These are phyloP conservation scores for Eptesicus fuscus DNA, from an alignment of 2,113 vertebrate species.

Conservation along the genomic window DNA sequence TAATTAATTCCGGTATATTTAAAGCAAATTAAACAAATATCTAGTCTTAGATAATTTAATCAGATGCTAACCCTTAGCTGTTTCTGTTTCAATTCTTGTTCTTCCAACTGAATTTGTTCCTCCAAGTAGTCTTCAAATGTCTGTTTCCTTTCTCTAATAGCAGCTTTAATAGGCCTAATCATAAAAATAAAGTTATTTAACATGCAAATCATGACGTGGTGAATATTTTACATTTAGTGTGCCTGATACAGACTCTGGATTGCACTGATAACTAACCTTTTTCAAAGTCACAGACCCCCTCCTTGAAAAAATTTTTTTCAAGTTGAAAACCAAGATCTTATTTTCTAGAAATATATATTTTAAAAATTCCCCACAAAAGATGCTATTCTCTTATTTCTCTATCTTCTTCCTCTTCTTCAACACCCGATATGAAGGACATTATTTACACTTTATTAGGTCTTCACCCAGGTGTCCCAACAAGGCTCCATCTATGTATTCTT, in stretches of 20 bases:
- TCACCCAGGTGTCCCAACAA: conserved; percentile 97
- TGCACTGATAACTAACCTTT: not conserved
- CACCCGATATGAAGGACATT: conserved; percentile 98
- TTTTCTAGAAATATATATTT: conserved; percentile 82
- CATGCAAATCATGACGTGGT: not conserved
- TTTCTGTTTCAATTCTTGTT: conserved; percentile 84
- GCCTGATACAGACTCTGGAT: not conserved
- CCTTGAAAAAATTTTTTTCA: not conserved
- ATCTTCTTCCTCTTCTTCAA: conserved; percentile 97
- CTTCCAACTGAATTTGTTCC: conserved; percentile 92
- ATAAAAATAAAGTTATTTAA: conserved; percentile 50
- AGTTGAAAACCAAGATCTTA: conserved; percentile 76
- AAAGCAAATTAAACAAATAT: conserved; percentile 25
- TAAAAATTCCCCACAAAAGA: not conserved
- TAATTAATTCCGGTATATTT: conserved; percentile 41
- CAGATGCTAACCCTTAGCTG: conserved; percentile 82
- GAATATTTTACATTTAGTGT: not conserved
- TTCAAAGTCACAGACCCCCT: not conserved
- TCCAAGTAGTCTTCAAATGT: conserved; percentile 95
- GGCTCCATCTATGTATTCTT: conserved; percentile 97
- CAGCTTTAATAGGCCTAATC: conserved; percentile 88
- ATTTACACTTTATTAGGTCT: conserved; percentile 99
- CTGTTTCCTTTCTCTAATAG: conserved; percentile 84
- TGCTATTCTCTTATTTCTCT: conserved; percentile 97
- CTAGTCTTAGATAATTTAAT: not conserved